These are phyloP conservation scores for Sycobia sp. DNA, from an alignment of 1,140 invertebrate species.

Conservation along the genomic window DNA sequence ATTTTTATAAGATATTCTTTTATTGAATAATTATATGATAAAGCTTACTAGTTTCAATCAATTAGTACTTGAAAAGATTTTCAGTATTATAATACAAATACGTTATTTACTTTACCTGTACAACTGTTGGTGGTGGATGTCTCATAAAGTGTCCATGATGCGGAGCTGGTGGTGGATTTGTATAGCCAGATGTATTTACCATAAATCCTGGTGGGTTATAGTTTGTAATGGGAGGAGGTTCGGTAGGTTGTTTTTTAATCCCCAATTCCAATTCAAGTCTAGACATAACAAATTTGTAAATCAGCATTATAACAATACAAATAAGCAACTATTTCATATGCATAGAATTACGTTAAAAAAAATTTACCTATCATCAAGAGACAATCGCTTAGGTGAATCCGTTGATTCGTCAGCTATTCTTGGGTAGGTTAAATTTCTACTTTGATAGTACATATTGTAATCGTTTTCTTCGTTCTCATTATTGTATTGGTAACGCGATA, in stretches of 20 bases:
- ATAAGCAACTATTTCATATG: too few species aligned
- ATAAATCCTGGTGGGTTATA: constrained; percentile 40
- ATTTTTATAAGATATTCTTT: too few species aligned
- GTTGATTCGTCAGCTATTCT: constrained; percentile 53
- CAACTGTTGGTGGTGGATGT: constrained; percentile 52
- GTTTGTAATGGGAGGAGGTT: constrained; percentile 22
- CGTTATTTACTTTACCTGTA: constrained; percentile 45
- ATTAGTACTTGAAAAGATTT: too few species aligned
- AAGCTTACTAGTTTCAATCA: too few species aligned
- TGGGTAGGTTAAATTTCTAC: constrained; percentile 58
- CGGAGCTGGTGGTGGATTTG: constrained; percentile 36
- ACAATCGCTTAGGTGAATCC: constrained; percentile 57
- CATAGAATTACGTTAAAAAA: neutral
- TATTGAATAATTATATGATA: too few species aligned
- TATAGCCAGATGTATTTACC: constrained; percentile 36
- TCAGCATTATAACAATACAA: neutral
- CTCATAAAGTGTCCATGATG: constrained; percentile 42
- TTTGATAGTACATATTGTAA: constrained; percentile 52
- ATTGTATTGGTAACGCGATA: constrained; percentile 45
- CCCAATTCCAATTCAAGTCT: constrained; percentile 58
- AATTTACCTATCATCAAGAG: constrained; percentile 57
- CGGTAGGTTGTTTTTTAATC: constrained; percentile 51
- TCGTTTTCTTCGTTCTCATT: constrained; percentile 47
- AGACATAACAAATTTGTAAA: constrained; percentile 17
- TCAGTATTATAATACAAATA: too few species aligned